Evolutionary conservation across 2,888 invertebrate species (phyloP).

Genomic region (Cryptocheilus praepositus): DNA sequence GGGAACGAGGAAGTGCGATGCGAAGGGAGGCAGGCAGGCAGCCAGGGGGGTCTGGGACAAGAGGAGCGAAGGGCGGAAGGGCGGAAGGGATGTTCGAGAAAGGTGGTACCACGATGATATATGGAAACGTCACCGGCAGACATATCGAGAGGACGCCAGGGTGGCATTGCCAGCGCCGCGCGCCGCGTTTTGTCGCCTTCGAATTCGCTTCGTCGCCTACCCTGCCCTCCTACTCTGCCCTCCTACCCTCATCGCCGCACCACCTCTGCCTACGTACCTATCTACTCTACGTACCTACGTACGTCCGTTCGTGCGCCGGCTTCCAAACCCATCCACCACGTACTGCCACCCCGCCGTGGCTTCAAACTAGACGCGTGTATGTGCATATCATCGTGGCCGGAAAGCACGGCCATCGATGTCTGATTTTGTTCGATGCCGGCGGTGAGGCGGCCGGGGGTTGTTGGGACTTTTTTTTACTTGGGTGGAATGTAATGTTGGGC

Average conservation of each 20-base stretch:
- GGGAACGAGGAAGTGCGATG: slow-evolving; percentile 4
- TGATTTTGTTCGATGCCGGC: too few species aligned
- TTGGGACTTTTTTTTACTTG: too few species aligned
- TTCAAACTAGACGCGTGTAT: too few species aligned
- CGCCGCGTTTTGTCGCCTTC: slow-evolving; percentile 66
- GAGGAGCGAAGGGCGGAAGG: slow-evolving; percentile 35
- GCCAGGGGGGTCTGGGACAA: slow-evolving; percentile 27
- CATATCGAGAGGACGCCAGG: slow-evolving; percentile 68
- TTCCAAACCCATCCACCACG: too few species aligned
- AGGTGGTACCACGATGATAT: slow-evolving; percentile 66
- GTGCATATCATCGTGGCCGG: too few species aligned
- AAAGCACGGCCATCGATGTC: too few species aligned
- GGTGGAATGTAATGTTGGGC: too few species aligned
- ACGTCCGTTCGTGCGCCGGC: too few species aligned
- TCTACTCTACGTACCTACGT: too few species aligned
- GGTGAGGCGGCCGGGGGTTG: too few species aligned
- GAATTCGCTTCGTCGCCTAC: slow-evolving; percentile 54
- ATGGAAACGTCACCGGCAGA: slow-evolving; percentile 73
- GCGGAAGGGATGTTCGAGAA: slow-evolving; percentile 52
- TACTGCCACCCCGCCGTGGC: too few species aligned
- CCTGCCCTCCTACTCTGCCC: slow-evolving; percentile 1
- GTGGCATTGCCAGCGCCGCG: slow-evolving; percentile 47
- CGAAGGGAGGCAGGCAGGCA: not conserved
- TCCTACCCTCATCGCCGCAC: not conserved
- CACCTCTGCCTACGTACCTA: not conserved